Base-by-base conservation (phyloP, 2,797 vertebrate genomes). In the Nyctalus aviator region DNA sequence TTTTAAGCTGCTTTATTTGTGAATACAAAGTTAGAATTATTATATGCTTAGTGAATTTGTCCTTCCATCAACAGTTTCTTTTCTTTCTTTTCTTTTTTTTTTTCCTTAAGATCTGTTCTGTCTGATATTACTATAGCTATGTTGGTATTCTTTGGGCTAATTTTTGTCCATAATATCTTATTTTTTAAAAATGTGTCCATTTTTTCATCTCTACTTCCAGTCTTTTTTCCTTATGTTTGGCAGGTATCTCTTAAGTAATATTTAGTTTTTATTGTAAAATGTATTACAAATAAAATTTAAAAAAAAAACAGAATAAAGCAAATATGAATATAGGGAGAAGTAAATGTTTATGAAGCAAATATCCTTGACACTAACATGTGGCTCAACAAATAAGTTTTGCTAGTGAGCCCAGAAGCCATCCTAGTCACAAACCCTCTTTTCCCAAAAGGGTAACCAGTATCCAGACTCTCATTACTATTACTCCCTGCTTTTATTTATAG, bases 341-440 rank as follows among this genome's bases (percentile, higher is more conserved):
- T 37, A 68, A 92, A 64, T 90, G 41, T 30, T 55, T 90, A 32
- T 46, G 25, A 96, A 69, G 48, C 64, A 94, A 76, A 88, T 78
- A 55, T 21, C 53, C 44, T 92, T 59, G 18, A 71, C 12, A 72
- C 48, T 8, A 57, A 35, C 15, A 27, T 23, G 30, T 5, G 35
- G 32, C 32, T 84, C 73, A 95, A 69, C 32, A 94, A 91, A 89
- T 64, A 84, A 64, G 94, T 78, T 59, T 37, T 57, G 0, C n/a
- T 48, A 25, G 53, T 27, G 27, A 87, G 17, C 44, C 30, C 27
- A 62, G 73, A 78, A 91, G 20, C 20, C 21, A 12, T n/a, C 6
- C 27, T 30, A 69, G 14, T 66, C 32, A 76, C 8, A 75, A 41
- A 87, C 6, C 7, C 9, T 66, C 59, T 73, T 86, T 66, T 21